A percentile compares a stretch with the other conserved stretches of the same genome.
These are phyloP conservation scores for Tetramorium parvispinum DNA, from an alignment of 1,140 invertebrate species.

Conservation along the genomic window DNA sequence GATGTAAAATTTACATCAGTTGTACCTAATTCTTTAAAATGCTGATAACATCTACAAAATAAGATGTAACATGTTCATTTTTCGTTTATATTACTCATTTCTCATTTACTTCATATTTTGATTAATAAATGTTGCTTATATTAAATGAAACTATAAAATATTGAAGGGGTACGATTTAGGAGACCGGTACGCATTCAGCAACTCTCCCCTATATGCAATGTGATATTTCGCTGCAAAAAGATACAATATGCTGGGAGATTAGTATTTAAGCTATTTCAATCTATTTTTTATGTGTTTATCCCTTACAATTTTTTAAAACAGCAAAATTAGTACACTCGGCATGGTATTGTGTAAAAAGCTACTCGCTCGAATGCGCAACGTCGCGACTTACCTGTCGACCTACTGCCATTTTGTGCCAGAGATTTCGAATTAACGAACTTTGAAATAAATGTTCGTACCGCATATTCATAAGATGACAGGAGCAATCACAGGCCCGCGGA, in stretches of 20 bases:
- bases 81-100: no score
- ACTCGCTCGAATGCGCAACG: neutral
- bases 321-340: neutral
- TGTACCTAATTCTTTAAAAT: no score
- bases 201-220: neutral
- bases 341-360: neutral
- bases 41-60: no score
- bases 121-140: no score
- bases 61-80: no score
- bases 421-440: slow-evolving; percentile 59
- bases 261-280: neutral
- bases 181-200: no score
- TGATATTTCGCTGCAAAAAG: neutral
- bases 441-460: slow-evolving; percentile 54
- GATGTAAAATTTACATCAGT: no score
- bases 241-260: neutral
- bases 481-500: slow-evolving; percentile 38
- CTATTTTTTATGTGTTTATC: neutral
- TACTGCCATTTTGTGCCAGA: neutral
- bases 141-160: no score
- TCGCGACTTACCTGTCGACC: neutral
- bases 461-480: slow-evolving; percentile 61
- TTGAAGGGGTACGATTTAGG: no score
- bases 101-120: no score
- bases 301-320: neutral